phyloP scores from a whole-genome alignment of 2,113 vertebrate species.

The Erinaceus europaeus region DNA sequence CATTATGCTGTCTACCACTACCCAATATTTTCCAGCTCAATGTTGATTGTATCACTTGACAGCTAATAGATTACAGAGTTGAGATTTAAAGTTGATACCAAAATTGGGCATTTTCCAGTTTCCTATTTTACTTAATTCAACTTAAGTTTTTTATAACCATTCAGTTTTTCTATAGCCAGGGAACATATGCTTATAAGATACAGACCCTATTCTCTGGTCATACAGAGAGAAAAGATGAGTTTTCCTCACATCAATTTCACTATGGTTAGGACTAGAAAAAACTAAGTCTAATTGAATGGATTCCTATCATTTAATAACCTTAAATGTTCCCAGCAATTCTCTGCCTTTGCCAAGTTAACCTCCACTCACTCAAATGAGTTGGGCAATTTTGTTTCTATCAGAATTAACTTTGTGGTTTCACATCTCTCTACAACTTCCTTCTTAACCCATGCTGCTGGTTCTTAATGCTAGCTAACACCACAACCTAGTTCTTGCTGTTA shows the following conservation, averaged over 20 bases:
- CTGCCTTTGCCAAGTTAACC: neutral
- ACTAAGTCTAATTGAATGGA: neutral
- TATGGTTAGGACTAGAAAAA: slow-evolving; percentile 1
- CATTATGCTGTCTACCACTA: no score
- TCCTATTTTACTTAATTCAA: neutral
- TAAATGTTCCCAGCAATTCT: neutral
- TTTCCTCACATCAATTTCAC: neutral
- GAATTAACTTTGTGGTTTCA: slow-evolving; percentile 18
- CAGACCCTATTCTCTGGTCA: neutral
- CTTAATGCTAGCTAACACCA: neutral
- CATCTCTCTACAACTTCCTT: neutral
- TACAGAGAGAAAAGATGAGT: neutral
- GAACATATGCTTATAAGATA: neutral
- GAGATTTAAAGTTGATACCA: neutral
- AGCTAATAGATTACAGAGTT: neutral
- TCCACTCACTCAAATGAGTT: neutral
- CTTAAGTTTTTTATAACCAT: neutral
- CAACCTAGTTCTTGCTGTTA: neutral
- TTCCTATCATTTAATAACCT: neutral
- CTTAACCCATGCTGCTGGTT: neutral
- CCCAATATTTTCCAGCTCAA: no score
- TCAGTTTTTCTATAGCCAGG: neutral
- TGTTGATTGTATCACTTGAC: neutral
- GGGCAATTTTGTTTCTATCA: neutral
- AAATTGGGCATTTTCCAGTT: neutral